Evolutionary conservation across 37 sponge, comb jelly and placozoan genomes (phyloP).

Genomic region (Tethya wilhelma): DNA sequence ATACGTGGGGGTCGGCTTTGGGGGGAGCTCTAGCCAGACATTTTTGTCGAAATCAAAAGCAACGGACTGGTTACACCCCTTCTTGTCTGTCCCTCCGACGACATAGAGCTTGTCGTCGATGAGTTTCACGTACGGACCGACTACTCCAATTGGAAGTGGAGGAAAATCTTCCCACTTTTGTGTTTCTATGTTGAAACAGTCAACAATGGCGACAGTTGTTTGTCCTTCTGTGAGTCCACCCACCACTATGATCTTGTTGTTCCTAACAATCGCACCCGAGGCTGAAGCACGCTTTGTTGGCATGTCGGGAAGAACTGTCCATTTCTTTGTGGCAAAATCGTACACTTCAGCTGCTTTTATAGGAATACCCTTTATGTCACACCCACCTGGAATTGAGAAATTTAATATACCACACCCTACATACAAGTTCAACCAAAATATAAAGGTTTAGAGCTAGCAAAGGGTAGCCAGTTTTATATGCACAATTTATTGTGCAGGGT

Average conservation of each 20-base stretch:
- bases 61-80: slow-evolving; percentile 56
- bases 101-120: slow-evolving; percentile 66
- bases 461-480: no score
- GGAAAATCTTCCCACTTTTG: slow-evolving; percentile 68
- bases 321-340: slow-evolving; percentile 53
- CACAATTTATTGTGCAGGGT: no score
- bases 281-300: slow-evolving; percentile 56
- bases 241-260: slow-evolving; percentile 56
- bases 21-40: slow-evolving; percentile 58
- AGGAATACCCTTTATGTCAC: slow-evolving; percentile 48
- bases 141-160: slow-evolving; percentile 66
- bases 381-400: slow-evolving; percentile 77
- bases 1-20: slow-evolving; percentile 58
- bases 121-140: slow-evolving; percentile 55
- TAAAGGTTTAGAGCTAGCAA: no score
- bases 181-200: slow-evolving; percentile 49
- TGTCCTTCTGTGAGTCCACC: slow-evolving; percentile 76
- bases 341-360: slow-evolving; percentile 62
- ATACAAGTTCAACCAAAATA: no score
- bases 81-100: slow-evolving; percentile 66
- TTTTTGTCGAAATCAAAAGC: slow-evolving; percentile 55
- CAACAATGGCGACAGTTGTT: slow-evolving; percentile 59
- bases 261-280: slow-evolving; percentile 38
- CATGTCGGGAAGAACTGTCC: slow-evolving; percentile 60
- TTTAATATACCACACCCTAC: no score